Base-by-base conservation (phyloP, 2,113 vertebrate species). In the Beaufortia kweichowensis region DNA sequence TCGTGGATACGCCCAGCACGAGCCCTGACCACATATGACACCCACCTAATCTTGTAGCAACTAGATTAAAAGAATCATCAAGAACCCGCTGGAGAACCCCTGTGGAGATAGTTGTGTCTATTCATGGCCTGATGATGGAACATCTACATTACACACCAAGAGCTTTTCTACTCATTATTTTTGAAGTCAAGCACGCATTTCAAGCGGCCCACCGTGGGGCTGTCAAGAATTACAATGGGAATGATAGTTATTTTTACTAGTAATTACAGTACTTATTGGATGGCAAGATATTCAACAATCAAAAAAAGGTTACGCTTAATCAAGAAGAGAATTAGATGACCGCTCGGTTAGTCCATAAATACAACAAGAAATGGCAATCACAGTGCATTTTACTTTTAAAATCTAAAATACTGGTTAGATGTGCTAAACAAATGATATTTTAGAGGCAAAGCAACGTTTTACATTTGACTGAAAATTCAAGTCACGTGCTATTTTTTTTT, bases 191-290 rank as follows among this genome's bases (percentile, higher is more conserved):
- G 17, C 67, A 70, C 24, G 67, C 50, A 24, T 39, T 56, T 56
- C 50, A 56, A 70, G 50, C 9, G 2, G 43, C 50, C 55, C 67
- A 70, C 21, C 65, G 31, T 68, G 50, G 29, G 46, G 65, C 29
- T 6, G 11, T 21, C 46, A 33, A 33, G n/a, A 21, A 50, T 68
- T 68, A 68, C 28, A 68, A 21, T 53, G 19, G 6, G 19, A 33
- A 31, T 1, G 17, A n/a, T 5, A 8, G 19, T 10, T 21, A 31
- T 50, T 68, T 68, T 67, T 53, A n/a, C 1, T 26, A 11, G 29
- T 33, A 68, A 68, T 68, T 53, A 15, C 43, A 46, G 43, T 46
- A 46, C 26, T 50, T 23, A 15, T 23, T 31, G 46, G 26, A 50
- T 6, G 17, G 15, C 41, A 46, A 64, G 62, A 23, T 53, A 29